Evolutionary conservation across 2,113 vertebrate genomes (phyloP).

Genomic region (Myanophis thanlyinensis): DNA sequence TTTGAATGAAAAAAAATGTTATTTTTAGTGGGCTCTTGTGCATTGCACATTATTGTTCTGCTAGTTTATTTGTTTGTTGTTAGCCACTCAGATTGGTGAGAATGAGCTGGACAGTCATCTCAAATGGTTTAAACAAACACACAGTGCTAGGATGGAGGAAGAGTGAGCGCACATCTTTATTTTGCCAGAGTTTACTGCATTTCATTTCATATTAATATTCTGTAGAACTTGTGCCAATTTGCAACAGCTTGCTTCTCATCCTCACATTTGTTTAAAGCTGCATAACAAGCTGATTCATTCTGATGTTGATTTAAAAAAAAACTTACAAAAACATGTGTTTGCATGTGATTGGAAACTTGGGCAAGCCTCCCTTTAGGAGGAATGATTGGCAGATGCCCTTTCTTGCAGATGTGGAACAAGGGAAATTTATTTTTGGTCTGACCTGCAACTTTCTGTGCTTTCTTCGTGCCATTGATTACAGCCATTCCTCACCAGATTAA

Average conservation of each 20-base stretch:
- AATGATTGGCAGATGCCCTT: conserved; percentile 64
- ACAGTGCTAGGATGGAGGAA: conserved; percentile 14
- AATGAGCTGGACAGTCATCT: not conserved
- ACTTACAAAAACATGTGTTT: conserved; percentile 60
- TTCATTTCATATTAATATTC: conserved; percentile 69
- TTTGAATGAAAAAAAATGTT: not conserved
- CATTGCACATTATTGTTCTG: not conserved
- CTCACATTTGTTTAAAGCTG: conserved; percentile 73
- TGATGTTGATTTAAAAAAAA: conserved; percentile 44
- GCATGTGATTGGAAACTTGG: conserved; percentile 56
- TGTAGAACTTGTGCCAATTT: conserved; percentile 66
- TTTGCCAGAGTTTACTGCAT: conserved; percentile 60
- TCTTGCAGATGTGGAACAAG: conserved; percentile 63
- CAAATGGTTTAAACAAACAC: not conserved
- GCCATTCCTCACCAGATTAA: conserved; percentile 65
- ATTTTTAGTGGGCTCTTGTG: not conserved
- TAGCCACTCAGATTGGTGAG: not conserved
- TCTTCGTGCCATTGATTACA: conserved; percentile 59
- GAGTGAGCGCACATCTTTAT: conserved; percentile 61
- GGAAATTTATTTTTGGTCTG: conserved; percentile 59
- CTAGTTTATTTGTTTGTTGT: not conserved
- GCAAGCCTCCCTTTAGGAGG: conserved; percentile 53
- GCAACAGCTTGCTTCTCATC: conserved; percentile 71
- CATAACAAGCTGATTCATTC: conserved; percentile 69
- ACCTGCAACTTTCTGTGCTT: conserved; percentile 62